Conservation (phyloP, 2,888 invertebrate species). For the Lymantria dispar region DNA sequence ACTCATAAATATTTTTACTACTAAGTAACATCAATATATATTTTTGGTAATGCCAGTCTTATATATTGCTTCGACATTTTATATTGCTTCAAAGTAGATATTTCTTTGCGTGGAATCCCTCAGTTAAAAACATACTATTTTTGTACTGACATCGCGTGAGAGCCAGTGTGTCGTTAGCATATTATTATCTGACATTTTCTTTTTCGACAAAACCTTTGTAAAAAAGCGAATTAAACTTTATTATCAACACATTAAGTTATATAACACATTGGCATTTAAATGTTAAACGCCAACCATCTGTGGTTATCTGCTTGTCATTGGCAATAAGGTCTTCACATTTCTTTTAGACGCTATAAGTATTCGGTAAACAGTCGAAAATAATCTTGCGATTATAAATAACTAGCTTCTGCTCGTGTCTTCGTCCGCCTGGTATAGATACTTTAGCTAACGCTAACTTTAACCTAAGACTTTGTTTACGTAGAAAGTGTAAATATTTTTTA, state of each 20-base stretch:
- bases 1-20: background rate
- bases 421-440: no score
- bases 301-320: slow-evolving; percentile 36
- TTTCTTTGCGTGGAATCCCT: slow-evolving; percentile 57
- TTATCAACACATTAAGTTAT: slow-evolving; percentile 9
- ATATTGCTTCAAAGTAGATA: slow-evolving; percentile 19
- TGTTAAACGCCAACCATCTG: slow-evolving; percentile 7
- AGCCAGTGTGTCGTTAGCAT: slow-evolving; percentile 51
- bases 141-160: slow-evolving; percentile 59
- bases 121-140: slow-evolving; percentile 46
- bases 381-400: background rate
- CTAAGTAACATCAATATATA: slow-evolving; percentile 5
- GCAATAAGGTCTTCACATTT: slow-evolving; percentile 35
- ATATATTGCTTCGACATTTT: slow-evolving; percentile 27
- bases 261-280: slow-evolving; percentile 11
- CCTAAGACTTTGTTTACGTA: no score
- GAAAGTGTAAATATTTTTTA: no score
- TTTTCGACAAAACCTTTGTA: slow-evolving; percentile 16
- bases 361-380: slow-evolving; percentile 22
- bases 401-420: no score
- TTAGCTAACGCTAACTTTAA: no score
- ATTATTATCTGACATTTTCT: slow-evolving; percentile 44
- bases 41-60: background rate
- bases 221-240: slow-evolving; percentile 18
- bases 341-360: slow-evolving; percentile 22